Conservation (phyloP, 2,888 invertebrate genomes). For the Electrophaes corylata region DNA sequence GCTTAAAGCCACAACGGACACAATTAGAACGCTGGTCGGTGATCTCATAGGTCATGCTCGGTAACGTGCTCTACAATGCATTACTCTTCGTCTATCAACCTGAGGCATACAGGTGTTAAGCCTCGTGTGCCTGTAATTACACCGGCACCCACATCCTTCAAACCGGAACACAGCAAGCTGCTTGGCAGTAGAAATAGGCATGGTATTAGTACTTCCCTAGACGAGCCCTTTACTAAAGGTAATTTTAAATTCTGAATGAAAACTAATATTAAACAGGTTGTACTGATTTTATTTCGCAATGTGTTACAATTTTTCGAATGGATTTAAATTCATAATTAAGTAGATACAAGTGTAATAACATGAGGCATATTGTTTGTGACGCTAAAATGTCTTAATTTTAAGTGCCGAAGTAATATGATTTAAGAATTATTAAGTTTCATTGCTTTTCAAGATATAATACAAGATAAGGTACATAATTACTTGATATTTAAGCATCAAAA, state of each 20-base stretch:
- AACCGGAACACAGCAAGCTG: too few species aligned
- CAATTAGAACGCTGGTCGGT: too few species aligned
- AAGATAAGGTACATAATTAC: conserved; percentile 36
- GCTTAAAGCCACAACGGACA: too few species aligned
- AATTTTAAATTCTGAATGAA: conserved; percentile 34
- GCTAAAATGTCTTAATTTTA: conserved; percentile 60
- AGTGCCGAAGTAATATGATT: conserved; percentile 71
- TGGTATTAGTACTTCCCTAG: too few species aligned
- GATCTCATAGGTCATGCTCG: too few species aligned
- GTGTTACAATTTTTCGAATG: conserved; percentile 62
- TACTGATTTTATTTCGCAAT: conserved; percentile 70
- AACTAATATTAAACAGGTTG: conserved; percentile 48
- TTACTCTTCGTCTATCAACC: too few species aligned
- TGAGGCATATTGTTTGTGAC: conserved; percentile 61
- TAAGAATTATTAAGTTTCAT: conserved; percentile 39
- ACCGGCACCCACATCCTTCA: too few species aligned
- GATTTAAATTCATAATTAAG: conserved; percentile 58
- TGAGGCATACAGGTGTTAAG: too few species aligned
- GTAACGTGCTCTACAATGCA: too few species aligned
- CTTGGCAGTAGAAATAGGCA: too few species aligned
- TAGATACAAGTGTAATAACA: conserved; percentile 65
- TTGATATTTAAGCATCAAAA: conserved; percentile 38
- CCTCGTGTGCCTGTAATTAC: too few species aligned
- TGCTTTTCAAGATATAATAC: conserved; percentile 43
- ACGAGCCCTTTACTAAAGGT: background rate